phyloP scores from a whole-genome alignment of 2,888 invertebrate genomes.

The Coelinius sp. region DNA sequence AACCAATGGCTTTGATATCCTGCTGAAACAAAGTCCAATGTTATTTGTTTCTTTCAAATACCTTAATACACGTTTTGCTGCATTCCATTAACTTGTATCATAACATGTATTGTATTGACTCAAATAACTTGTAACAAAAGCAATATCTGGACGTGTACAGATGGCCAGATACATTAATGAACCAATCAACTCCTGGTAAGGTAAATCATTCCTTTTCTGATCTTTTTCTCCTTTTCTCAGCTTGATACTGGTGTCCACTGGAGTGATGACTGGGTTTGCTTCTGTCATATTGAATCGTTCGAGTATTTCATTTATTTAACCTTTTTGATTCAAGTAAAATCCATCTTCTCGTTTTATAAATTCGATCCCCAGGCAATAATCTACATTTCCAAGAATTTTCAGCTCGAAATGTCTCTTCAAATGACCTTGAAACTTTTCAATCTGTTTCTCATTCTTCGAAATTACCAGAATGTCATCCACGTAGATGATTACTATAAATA shows the following conservation, averaged over 20 bases:
- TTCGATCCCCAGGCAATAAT: constrained; percentile 49
- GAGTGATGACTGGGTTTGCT: constrained; percentile 16
- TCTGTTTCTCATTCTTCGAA: constrained; percentile 11
- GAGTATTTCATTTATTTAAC: constrained; percentile 21
- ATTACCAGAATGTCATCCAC: constrained; percentile 16
- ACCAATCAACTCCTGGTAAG: constrained; percentile 42
- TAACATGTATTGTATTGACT: constrained; percentile 37
- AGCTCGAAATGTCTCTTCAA: constrained; percentile 37
- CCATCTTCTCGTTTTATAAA: constrained; percentile 29
- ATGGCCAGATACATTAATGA: constrained; percentile 35
- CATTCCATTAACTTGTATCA: constrained; percentile 33
- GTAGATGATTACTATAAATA: constrained; percentile 16
- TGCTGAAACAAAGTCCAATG: constrained; percentile 22
- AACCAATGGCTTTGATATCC: constrained; percentile 28
- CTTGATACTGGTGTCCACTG: constrained; percentile 17
- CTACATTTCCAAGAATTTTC: constrained; percentile 43
- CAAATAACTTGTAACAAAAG: constrained; percentile 32
- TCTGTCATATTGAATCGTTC: constrained; percentile 28
- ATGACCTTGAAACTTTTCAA: background rate
- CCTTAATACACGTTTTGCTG: constrained; percentile 33
- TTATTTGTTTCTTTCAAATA: constrained; percentile 34
- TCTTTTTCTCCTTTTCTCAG: background rate
- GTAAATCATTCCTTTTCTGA: background rate
- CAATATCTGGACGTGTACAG: constrained; percentile 37
- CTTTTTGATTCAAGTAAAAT: constrained; percentile 6